Evolutionary conservation across 2,888 invertebrate species (phyloP), one percentile per base, ranked within the genome.

Genomic region (Sipha maydis): DNA sequence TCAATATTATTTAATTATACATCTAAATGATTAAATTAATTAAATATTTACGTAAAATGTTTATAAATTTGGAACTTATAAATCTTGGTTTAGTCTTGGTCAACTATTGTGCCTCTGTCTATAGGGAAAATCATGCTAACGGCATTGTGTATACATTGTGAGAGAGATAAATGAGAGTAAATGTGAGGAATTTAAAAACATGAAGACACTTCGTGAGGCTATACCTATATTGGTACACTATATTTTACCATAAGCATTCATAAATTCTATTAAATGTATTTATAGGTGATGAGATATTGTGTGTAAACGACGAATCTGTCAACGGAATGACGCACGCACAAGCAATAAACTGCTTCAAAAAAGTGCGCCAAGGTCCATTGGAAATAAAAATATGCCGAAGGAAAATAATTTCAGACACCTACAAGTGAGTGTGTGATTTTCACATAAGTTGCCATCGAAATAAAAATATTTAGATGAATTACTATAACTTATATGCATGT

Each of bases 201-300:
- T 61, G 25, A 79, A 79, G 11, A 48, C 48, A 48, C 48, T 48
- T 14, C 48, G 48, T 48, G 14, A 14, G 14, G 48, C 1, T 14
- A 1, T 14, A 48, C 48, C 48, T 14, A 48, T 48, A 48, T 14
- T 14, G 48, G 3, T 48, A 11, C 48, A 48, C 3, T 14, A 48
- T 48, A 48, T 11, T 48, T 48, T 14, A 48, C 11, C 3, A 48
- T 48, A 48, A 48, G 1, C 11, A 48, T 48, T 48, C 48, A 48
- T 48, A 48, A 1, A 48, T 48, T 48, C 11, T 48, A 48, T 14
- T 48, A 14, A n/a, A 41, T 78, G 73, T 89, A 61, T 89, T 91
- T 90, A 21, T 90, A 92, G 93, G 93, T 89, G 93, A 93, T 90
- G 92, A 93, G 91, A 92, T 93, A 80, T 90, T 93, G 89, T 92